These are phyloP conservation scores for Hemiscyllium ocellatum DNA, from an alignment of 2,113 vertebrate genomes.

Conservation along the genomic window DNA sequence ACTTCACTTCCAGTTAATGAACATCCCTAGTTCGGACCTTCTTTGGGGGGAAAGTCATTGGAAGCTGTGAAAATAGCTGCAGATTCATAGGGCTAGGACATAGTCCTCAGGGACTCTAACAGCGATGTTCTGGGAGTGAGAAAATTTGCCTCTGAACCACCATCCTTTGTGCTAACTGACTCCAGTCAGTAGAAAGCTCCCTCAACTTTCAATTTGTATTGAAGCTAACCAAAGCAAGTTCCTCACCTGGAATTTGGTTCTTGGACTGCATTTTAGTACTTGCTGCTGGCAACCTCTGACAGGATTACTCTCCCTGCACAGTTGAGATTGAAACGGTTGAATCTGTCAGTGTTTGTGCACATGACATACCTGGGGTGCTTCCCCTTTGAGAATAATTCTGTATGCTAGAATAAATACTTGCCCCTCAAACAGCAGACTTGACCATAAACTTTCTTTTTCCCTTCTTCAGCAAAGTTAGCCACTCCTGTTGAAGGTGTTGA, in stretches of 20 bases:
- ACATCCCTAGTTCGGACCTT: too few relatives aligned
- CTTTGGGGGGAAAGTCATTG: too few relatives aligned
- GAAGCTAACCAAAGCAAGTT: background rate
- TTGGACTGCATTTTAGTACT: background rate
- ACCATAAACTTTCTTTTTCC: background rate
- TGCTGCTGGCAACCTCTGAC: background rate
- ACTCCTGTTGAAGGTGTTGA: conserved; percentile 43
- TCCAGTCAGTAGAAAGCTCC: background rate
- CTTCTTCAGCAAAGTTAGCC: background rate
- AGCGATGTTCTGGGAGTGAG: background rate
- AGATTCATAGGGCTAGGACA: too few relatives aligned
- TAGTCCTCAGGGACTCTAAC: too few relatives aligned
- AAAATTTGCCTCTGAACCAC: background rate
- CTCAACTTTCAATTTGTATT: background rate
- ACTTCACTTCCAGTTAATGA: too few relatives aligned
- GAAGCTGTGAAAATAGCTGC: too few relatives aligned
- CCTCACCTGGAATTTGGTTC: background rate
- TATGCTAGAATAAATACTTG: background rate
- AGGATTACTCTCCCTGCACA: too few relatives aligned
- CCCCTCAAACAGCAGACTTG: background rate
- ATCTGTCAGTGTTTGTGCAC: background rate
- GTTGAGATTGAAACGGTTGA: background rate
- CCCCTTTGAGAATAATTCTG: too few relatives aligned
- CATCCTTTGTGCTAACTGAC: background rate
- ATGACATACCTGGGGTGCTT: background rate